Base-by-base conservation (phyloP, 2,888 invertebrate genomes). In the Calephelis perditalis region DNA sequence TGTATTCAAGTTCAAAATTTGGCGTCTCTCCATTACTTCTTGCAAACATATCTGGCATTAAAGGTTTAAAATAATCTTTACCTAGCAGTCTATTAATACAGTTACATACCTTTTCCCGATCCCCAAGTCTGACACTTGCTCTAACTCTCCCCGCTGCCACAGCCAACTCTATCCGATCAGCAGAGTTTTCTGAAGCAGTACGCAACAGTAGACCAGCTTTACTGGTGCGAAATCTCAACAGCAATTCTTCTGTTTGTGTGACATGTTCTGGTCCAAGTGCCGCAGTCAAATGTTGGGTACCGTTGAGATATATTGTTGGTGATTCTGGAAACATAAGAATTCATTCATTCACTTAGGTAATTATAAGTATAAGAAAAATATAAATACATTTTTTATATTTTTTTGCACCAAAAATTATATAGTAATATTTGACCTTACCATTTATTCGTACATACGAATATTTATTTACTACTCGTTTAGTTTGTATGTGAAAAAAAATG, bases 221-320 rank as follows among this genome's bases (percentile, higher is more conserved):
- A 36, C 92, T 94, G 4, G 98, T 98, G 68, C 95, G 93, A 84
- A 98, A 98, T 60, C 98, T 92, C 58, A 98, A 90, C 52, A 96
- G 92, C 63, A 98, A 91, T 77, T 98, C 97, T 79, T 98, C 98
- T 0, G 97, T 97, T 81, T 98, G 97, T 0, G 97, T 96, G 58
- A 94, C 92, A 65, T 95, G 95, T 65, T 95, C 95, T n/a, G 94
- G 92, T 62, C 92, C 93, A 52, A 95, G 84, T 56, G 94, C 91
- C 6, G 96, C 94, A 46, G 94, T 94, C 87, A 98, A 93, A 77
- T 96, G 96, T 79, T 98, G 97, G 36, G 95, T 95, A 46, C 97
- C 98, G 76, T 98, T 97, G 74, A 98, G 94, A 73, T 93, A 95
- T 65, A 98, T 90, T 2, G 97, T 97, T 7, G 97, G 94, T 0